These are phyloP conservation scores for Adoxophyes honmai DNA, from an alignment of 1,140 invertebrate genomes.

Conservation along the genomic window DNA sequence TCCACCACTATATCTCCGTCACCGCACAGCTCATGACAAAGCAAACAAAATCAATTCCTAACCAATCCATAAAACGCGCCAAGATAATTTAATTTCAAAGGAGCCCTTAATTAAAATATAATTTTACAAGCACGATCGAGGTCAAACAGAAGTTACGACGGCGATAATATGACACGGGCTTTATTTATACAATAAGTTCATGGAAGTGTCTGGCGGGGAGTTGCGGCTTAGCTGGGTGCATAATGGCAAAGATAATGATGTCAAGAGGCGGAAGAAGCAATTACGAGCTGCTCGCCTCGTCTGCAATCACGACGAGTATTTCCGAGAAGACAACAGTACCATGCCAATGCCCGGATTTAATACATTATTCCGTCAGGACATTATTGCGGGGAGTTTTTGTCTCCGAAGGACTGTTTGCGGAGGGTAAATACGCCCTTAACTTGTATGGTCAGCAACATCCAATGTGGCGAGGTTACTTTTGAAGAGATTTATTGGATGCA, in stretches of 20 bases:
- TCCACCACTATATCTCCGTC: too few species aligned
- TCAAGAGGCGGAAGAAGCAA: constrained; percentile 63
- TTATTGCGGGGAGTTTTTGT: constrained; percentile 28
- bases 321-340: constrained; percentile 39
- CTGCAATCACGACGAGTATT: constrained; percentile 47
- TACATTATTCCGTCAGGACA: constrained; percentile 31
- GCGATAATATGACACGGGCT: background rate
- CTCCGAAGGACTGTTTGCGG: background rate
- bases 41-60: too few species aligned
- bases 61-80: too few species aligned
- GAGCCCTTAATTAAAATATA: too few species aligned
- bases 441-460: background rate
- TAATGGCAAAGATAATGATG: constrained; percentile 63
- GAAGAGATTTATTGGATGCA: background rate
- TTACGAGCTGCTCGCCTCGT: constrained; percentile 45
- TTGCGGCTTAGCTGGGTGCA: constrained; percentile 38
- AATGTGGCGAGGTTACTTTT: background rate
- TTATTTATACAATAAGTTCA: constrained; percentile 29
- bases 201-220: constrained; percentile 23
- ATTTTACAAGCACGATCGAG: too few species aligned
- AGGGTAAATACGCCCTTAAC: background rate
- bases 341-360: constrained; percentile 39
- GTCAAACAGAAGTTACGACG: background rate
- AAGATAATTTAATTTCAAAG: too few species aligned
- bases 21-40: too few species aligned